phyloP scores from a whole-genome alignment of 2,113 vertebrate genomes.

The Cebidichthys violaceus region DNA sequence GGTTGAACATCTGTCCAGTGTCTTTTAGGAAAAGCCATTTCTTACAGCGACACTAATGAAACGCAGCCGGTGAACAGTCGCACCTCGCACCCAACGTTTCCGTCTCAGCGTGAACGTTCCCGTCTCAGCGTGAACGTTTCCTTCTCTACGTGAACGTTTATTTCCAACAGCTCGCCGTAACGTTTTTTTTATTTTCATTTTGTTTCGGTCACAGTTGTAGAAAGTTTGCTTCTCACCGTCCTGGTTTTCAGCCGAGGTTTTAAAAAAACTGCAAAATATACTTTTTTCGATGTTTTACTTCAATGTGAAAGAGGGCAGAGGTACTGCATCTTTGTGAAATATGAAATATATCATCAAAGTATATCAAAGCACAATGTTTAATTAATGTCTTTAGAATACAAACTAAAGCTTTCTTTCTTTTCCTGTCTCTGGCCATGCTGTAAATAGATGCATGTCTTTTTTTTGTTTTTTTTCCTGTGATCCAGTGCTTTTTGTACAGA shows the following conservation, averaged over 20 bases:
- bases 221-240: slow-evolving; percentile 65
- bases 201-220: slow-evolving; percentile 64
- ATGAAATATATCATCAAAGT: slow-evolving; percentile 87
- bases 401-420: slow-evolving; percentile 49
- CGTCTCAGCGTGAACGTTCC: background rate
- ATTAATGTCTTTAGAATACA: slow-evolving; percentile 82
- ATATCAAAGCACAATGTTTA: slow-evolving; percentile 89
- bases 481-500: slow-evolving; percentile 88
- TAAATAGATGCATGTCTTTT: slow-evolving; percentile 85
- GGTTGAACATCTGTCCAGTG: slow-evolving; percentile 25
- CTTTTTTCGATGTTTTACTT: slow-evolving; percentile 77
- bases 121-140: background rate
- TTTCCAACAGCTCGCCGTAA: slow-evolving; percentile 55
- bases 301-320: slow-evolving; percentile 78
- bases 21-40: slow-evolving; percentile 39
- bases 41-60: slow-evolving; percentile 14
- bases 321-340: slow-evolving; percentile 85
- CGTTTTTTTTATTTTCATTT: slow-evolving; percentile 25
- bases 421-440: slow-evolving; percentile 81
- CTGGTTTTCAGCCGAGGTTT: slow-evolving; percentile 54
- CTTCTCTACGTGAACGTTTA: background rate
- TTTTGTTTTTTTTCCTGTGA: slow-evolving; percentile 75
- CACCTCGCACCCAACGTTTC: background rate
- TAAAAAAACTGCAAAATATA: slow-evolving; percentile 61
- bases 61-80: slow-evolving; percentile 3